Percentiles rank a stretch among this genome's conserved stretches.
Conservation (phyloP, 1,140 invertebrate genomes). For the Drosophila littoralis region DNA sequence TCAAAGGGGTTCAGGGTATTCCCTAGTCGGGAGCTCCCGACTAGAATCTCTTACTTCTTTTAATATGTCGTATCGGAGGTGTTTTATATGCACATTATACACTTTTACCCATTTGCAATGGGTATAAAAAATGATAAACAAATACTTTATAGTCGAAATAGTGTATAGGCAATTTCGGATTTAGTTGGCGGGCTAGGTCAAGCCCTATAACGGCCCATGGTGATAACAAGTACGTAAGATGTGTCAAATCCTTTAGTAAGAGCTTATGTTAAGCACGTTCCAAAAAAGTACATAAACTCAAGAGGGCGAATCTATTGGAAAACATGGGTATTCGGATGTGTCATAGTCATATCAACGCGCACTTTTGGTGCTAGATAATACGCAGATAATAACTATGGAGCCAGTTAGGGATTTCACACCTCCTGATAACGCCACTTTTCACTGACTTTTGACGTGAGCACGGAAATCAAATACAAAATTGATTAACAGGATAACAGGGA, state of each 20-base stretch:
- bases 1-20: no score
- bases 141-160: no score
- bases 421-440: slow-evolving; percentile 10
- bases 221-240: not conserved
- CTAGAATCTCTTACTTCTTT: no score
- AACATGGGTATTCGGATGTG: slow-evolving; percentile 21
- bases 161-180: no score
- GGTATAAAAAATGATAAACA: no score
- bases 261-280: not conserved
- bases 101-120: no score
- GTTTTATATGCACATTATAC: no score
- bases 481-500: not conserved
- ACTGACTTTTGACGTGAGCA: not conserved
- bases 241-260: not conserved
- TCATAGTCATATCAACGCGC: slow-evolving; percentile 36
- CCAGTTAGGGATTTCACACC: slow-evolving; percentile 9
- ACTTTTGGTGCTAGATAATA: slow-evolving; percentile 40
- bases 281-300: not conserved
- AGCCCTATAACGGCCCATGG: not conserved
- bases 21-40: no score
- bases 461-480: not conserved
- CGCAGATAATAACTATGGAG: slow-evolving; percentile 32
- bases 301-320: not conserved
- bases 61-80: no score
- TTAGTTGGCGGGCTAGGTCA: no score